Percentiles rank a stretch among this genome's conserved stretches.
Conservation (phyloP, 1,140 invertebrate species). For the Drosophila pseudoobscura region DNA sequence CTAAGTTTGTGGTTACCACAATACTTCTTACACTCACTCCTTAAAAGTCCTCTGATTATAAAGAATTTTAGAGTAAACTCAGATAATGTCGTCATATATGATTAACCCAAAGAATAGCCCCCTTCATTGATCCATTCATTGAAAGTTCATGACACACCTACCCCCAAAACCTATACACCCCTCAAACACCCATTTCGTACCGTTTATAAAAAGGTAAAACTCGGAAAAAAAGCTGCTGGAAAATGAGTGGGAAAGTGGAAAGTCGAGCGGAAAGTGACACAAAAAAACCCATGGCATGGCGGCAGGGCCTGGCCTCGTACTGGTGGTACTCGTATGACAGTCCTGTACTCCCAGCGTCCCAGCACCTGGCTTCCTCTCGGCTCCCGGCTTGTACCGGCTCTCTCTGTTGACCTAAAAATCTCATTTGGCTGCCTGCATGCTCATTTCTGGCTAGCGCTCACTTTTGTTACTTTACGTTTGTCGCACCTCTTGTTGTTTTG, state of each 20-base stretch:
- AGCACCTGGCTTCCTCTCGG: no score
- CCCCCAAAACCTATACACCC: background rate
- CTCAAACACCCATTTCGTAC: background rate
- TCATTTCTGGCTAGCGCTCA: constrained; percentile 65
- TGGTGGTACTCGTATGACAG: constrained; percentile 37
- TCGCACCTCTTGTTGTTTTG: constrained; percentile 23
- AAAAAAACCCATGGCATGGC: constrained; percentile 47
- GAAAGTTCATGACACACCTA: no score
- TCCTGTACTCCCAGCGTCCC: constrained; percentile 16
- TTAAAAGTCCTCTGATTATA: no score
- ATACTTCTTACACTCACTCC: no score
- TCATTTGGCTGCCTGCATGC: constrained; percentile 68
- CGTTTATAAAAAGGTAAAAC: constrained; percentile 12
- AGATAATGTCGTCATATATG: no score
- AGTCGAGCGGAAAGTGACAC: constrained; percentile 64
- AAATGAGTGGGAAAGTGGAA: constrained; percentile 45
- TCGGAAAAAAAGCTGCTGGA: background rate
- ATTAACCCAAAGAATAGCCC: no score
- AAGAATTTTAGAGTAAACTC: no score
- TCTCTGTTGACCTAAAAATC: constrained; percentile 82
- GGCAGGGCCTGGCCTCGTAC: constrained; percentile 1
- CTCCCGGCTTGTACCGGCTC: constrained; percentile 34
- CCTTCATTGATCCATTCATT: no score
- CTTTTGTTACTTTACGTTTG: constrained; percentile 65
- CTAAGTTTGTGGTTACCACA: no score